Percentiles rank a stretch among this genome's conserved stretches.
These are phyloP conservation scores for Parnassius smintheus DNA, from an alignment of 2,888 invertebrate species.

Conservation along the genomic window DNA sequence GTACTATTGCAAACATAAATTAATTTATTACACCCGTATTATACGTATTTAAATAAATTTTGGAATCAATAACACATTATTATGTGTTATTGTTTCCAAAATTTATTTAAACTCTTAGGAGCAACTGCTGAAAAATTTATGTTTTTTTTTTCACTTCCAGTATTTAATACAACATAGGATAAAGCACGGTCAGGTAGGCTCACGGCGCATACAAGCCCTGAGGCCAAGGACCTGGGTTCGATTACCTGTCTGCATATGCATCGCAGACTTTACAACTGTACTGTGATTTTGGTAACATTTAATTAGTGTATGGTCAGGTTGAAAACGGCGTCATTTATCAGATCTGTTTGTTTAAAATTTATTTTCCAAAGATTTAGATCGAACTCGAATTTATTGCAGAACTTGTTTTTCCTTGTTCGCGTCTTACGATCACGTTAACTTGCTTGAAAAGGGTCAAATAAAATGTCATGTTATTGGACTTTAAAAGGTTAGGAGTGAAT, in stretches of 20 bases:
- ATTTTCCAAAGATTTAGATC: conserved; percentile 20
- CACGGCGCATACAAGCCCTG: conserved; percentile 28
- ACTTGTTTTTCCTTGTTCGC: neutral
- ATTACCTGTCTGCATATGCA: conserved; percentile 29
- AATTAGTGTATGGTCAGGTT: conserved; percentile 18
- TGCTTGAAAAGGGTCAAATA: conserved; percentile 1
- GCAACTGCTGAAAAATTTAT: no score
- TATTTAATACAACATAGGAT: conserved; percentile 3
- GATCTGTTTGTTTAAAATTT: conserved; percentile 22
- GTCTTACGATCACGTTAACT: conserved; percentile 1
- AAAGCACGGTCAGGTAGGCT: conserved; percentile 27
- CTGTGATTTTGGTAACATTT: conserved; percentile 24
- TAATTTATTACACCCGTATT: no score
- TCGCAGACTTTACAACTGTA: conserved; percentile 23
- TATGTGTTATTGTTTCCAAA: no score
- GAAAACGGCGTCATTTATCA: conserved; percentile 20
- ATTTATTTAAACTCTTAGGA: no score
- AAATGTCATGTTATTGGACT: conserved; percentile 14
- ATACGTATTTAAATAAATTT: no score
- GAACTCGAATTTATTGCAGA: conserved; percentile 15
- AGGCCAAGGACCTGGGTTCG: conserved; percentile 40
- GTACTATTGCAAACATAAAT: no score
- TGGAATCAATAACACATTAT: no score
- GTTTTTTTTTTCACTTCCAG: conserved; percentile 20
- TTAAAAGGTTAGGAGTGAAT: conserved; percentile 19